These are phyloP conservation scores for Liparis tanakae DNA, from an alignment of 2,797 vertebrate genomes.

Conservation along the genomic window DNA sequence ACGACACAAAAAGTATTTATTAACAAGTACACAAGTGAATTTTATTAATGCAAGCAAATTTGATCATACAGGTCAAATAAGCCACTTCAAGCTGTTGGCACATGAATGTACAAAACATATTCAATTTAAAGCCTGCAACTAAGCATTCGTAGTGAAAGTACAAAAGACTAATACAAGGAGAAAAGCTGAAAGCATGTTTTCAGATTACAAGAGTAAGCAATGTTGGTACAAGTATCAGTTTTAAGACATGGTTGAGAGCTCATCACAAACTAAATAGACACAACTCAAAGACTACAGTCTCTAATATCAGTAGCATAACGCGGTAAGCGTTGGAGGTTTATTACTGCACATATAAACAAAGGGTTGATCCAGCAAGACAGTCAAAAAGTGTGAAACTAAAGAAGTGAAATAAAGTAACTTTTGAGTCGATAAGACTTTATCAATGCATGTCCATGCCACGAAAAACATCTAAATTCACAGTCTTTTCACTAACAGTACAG, in stretches of 20 bases:
- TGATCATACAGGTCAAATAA: slow-evolving; percentile 98
- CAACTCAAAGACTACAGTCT: slow-evolving; percentile 95
- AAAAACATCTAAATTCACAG: slow-evolving; percentile 92
- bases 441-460: slow-evolving; percentile 99
- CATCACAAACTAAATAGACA: slow-evolving; percentile 95
- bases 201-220: slow-evolving; percentile 80
- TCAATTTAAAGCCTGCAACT: slow-evolving; percentile 95
- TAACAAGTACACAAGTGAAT: slow-evolving; percentile 97
- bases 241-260: slow-evolving; percentile 93
- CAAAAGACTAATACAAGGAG: slow-evolving; percentile 96
- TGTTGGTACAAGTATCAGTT: slow-evolving; percentile 90
- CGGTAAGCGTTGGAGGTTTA: slow-evolving; percentile 87
- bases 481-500: slow-evolving; percentile 93
- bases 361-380: slow-evolving; percentile 88
- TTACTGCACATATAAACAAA: slow-evolving; percentile 94
- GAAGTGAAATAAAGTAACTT: slow-evolving; percentile 80
- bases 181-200: slow-evolving; percentile 86
- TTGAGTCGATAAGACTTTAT: slow-evolving; percentile 88
- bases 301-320: slow-evolving; percentile 91
- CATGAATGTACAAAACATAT: slow-evolving; percentile 99
- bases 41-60: slow-evolving; percentile 99
- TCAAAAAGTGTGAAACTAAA: slow-evolving; percentile 84
- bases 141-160: slow-evolving; percentile 98
- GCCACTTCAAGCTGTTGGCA: slow-evolving; percentile 99
- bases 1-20: slow-evolving; percentile 64